These are phyloP conservation scores for Meliscaeva auricollis DNA, from an alignment of 2,888 invertebrate genomes.

Conservation along the genomic window DNA sequence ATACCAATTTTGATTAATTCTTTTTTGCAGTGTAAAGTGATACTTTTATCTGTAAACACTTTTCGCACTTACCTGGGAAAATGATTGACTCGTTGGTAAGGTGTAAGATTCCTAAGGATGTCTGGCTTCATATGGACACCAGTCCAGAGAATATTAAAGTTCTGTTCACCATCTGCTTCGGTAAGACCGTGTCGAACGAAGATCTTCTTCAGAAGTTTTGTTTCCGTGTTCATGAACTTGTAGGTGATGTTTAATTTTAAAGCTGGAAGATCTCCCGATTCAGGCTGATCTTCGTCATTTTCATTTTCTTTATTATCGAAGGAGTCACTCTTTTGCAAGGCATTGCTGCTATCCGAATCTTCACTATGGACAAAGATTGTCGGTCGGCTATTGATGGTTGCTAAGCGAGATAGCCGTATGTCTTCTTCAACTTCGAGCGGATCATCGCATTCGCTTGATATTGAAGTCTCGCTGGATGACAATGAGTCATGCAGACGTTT, in stretches of 20 bases:
- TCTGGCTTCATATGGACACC: constrained; percentile 97
- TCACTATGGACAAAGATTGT: background rate
- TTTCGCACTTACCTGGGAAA: constrained; percentile 90
- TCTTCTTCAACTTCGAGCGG: constrained; percentile 78
- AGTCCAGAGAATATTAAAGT: constrained; percentile 96
- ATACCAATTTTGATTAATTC: constrained; percentile 6
- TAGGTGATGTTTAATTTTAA: constrained; percentile 90
- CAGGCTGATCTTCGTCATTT: constrained; percentile 78
- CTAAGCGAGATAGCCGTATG: constrained; percentile 37
- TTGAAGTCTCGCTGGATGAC: constrained; percentile 82
- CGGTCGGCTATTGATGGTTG: constrained; percentile 11
- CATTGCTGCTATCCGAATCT: constrained; percentile 12
- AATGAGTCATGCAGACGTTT: constrained; percentile 78
- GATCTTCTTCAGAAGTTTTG: constrained; percentile 90
- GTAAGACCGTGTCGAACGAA: constrained; percentile 91
- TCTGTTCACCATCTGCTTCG: constrained; percentile 89
- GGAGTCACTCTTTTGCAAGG: constrained; percentile 57
- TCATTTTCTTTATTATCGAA: constrained; percentile 77
- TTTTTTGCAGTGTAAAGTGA: background rate
- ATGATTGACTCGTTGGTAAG: constrained; percentile 98
- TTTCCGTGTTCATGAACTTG: constrained; percentile 92
- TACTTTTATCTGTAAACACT: background rate
- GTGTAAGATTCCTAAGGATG: constrained; percentile 90
- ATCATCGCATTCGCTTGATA: constrained; percentile 82
- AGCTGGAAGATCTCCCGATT: constrained; percentile 86